Evolutionary conservation across 2,113 vertebrate genomes (phyloP).

Genomic region (Hoplias malabaricus): DNA sequence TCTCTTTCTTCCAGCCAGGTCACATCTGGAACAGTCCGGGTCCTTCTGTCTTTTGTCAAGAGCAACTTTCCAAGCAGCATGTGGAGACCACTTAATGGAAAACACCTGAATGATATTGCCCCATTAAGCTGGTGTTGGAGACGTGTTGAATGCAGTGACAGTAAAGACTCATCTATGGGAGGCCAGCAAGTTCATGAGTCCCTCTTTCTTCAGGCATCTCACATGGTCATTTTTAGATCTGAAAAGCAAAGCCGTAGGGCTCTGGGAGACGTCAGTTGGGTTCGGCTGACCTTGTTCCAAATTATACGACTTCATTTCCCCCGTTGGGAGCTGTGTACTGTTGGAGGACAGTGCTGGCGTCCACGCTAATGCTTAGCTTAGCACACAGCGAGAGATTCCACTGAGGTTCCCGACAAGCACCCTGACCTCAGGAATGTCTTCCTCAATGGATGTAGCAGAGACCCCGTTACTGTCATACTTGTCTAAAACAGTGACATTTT

Average conservation of each 20-base stretch:
- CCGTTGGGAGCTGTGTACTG: background rate
- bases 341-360: background rate
- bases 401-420: background rate
- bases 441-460: constrained; percentile 12
- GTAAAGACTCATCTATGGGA: background rate
- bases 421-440: background rate
- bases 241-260: background rate
- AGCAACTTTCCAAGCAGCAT: background rate
- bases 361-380: background rate
- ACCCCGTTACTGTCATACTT: background rate
- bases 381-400: background rate
- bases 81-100: constrained; percentile 1
- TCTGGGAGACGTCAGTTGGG: background rate
- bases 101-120: constrained; percentile 4
- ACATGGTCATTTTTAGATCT: background rate
- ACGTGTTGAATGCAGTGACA: background rate
- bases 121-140: background rate
- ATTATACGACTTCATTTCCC: background rate
- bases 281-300: background rate
- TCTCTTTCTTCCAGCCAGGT: background rate
- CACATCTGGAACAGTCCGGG: background rate
- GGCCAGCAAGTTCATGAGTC: background rate
- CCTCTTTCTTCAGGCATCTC: background rate
- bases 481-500: background rate
- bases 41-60: background rate